These are phyloP conservation scores for Monochamus alternatus DNA, from an alignment of 2,888 invertebrate species.

Conservation along the genomic window DNA sequence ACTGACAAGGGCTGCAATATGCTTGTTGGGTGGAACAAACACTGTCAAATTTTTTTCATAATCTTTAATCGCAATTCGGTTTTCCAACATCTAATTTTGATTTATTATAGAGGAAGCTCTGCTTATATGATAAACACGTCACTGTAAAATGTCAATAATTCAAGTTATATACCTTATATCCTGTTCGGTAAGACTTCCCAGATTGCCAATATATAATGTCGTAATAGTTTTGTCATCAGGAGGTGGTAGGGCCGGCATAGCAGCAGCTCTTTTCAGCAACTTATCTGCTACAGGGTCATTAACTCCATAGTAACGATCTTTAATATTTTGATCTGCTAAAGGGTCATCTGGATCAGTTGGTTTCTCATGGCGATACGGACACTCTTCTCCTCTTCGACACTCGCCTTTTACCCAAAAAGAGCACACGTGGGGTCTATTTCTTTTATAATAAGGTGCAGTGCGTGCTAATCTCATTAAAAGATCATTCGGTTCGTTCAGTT, in stretches of 20 bases:
- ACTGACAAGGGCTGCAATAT: too few relatives aligned
- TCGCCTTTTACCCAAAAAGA: conserved; percentile 99
- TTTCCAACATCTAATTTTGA: too few relatives aligned
- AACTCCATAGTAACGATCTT: conserved; percentile 93
- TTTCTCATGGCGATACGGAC: conserved; percentile 96
- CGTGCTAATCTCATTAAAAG: conserved; percentile 90
- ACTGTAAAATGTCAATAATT: too few relatives aligned
- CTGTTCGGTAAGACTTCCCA: conserved; percentile 92
- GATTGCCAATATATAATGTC: conserved; percentile 96
- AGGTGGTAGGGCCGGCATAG: conserved; percentile 94
- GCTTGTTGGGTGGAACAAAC: too few relatives aligned
- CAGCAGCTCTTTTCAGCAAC: conserved; percentile 89
- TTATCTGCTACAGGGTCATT: conserved; percentile 98
- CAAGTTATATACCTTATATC: conserved; percentile 77
- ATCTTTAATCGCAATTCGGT: too few relatives aligned
- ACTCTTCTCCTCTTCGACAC: conserved; percentile 96
- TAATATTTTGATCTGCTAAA: conserved; percentile 95
- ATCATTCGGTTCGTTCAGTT: conserved; percentile 86
- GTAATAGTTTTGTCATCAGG: conserved; percentile 98
- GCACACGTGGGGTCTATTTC: conserved; percentile 96
- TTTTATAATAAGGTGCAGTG: conserved; percentile 95
- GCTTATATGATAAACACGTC: too few relatives aligned
- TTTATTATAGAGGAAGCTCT: too few relatives aligned
- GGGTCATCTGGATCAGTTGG: conserved; percentile 98
- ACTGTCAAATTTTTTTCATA: too few relatives aligned